Conservation (phyloP, 2,113 vertebrate species). For the Apus apus region DNA sequence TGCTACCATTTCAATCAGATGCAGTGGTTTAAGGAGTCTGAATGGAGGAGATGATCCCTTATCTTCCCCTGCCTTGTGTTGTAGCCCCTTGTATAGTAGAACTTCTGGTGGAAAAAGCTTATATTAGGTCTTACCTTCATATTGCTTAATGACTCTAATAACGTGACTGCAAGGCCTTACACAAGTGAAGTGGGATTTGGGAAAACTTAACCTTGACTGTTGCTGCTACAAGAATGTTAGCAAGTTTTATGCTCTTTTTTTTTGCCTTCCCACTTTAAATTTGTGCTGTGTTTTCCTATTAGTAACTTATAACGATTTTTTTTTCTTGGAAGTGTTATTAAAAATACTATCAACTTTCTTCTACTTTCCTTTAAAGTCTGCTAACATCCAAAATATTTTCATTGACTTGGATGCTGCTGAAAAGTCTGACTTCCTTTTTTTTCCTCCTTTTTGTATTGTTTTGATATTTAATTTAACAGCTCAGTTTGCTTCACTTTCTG, state of each 20-base stretch:
- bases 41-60: neutral
- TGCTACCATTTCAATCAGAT: neutral
- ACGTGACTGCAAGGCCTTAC: neutral
- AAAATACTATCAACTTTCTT: neutral
- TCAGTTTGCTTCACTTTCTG: neutral
- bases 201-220: neutral
- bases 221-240: neutral
- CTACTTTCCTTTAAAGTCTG: neutral
- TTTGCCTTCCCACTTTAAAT: neutral
- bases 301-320: neutral
- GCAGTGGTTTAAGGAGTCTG: neutral
- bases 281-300: neutral
- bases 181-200: neutral
- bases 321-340: neutral
- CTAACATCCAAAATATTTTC: neutral
- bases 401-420: neutral
- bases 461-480: conserved; percentile 32
- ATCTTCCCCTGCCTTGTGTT: neutral
- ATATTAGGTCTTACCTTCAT: neutral
- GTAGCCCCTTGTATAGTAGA: neutral
- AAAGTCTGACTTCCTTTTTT: neutral
- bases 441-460: neutral
- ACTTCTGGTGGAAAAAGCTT: neutral
- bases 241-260: neutral
- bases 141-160: neutral